Evolutionary conservation across 53 echinoderm and acorn worm genomes (phyloP).

Genomic region (Echinarachnius parma): DNA sequence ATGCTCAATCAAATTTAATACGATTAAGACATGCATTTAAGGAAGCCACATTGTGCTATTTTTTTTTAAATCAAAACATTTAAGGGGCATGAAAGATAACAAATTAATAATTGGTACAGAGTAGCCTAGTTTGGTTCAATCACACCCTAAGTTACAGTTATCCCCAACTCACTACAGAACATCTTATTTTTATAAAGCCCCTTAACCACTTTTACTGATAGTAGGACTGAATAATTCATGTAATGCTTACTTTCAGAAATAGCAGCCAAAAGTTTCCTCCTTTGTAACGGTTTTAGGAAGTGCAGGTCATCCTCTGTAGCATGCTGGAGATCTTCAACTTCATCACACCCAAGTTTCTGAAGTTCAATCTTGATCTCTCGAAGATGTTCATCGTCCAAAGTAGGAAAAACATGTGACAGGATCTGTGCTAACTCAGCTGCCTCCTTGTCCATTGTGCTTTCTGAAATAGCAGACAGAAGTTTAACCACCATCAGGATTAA

Average conservation of each 20-base stretch:
- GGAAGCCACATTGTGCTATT: background rate
- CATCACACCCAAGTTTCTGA: conserved; percentile 46
- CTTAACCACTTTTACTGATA: conserved; percentile 36
- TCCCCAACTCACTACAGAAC: conserved; percentile 39
- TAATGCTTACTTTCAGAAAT: conserved; percentile 36
- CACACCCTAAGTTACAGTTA: conserved; percentile 29
- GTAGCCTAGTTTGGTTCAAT: too few relatives aligned
- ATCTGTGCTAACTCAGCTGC: conserved; percentile 30
- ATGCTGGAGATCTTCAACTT: conserved; percentile 38
- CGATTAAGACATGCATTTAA: background rate
- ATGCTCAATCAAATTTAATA: background rate
- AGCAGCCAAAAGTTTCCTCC: conserved; percentile 45
- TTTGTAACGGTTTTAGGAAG: conserved; percentile 43
- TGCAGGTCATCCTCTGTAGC: conserved; percentile 47
- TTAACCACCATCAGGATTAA: conserved; percentile 25
- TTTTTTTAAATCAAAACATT: background rate
- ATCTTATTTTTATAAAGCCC: conserved; percentile 45
- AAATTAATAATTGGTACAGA: conserved; percentile 19
- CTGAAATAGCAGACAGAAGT: conserved; percentile 39
- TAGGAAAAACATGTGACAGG: conserved; percentile 41
- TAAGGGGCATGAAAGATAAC: conserved; percentile 19
- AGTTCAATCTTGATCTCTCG: conserved; percentile 38
- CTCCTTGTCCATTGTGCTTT: conserved; percentile 37
- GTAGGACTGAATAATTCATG: conserved; percentile 36
- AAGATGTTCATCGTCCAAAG: conserved; percentile 41